Base-by-base conservation (phyloP, 2,797 vertebrate species). In the Thripadectes ignobilis region DNA sequence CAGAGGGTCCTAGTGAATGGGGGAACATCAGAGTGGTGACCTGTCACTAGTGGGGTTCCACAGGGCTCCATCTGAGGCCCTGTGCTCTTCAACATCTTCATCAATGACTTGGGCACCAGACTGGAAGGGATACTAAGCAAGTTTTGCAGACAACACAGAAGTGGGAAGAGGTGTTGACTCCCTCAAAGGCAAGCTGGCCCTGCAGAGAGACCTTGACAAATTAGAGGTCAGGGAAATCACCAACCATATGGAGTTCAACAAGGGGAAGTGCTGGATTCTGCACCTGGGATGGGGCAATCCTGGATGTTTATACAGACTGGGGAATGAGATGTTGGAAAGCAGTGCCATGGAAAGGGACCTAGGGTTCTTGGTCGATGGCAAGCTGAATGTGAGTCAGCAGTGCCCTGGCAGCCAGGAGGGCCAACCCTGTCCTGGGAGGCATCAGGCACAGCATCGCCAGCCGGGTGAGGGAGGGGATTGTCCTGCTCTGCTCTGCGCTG, bases 391-490 rank as follows among this genome's bases (percentile, higher is more conserved):
- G 63, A 46, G 16, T 46, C 63, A 65, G 23, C 63, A 34, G 43
- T 46, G 23, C 43, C 43, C 63, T 66, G 63, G 43, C 32, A 66
- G 23, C 63, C 63, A 46, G 63, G 23, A 34, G 23, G 16, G 32
- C 3, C 63, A 66, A 19, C 16, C 1, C 0, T 46, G 32, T 65
- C 41, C 23, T 46, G 63, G 22, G 4, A 30, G 14, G 14, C 43
- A 46, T 34, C 63, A 66, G 16, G 32, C 32, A 34, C 18, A 46
- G 43, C 43, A 34, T 46, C 6, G 1, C 12, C 43, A 65, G 16
- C 32, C 0, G 0, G 11, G 6, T 5, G 1, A 65, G 11, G 12
- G 32, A 46, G 12, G 23, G 22, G 16, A 26, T 26, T 65, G 32
- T 65, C 32, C 12, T 1, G 0, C 63, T 26, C 43, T 66, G 12